Evolutionary conservation across 2,113 vertebrate genomes (phyloP), one percentile per base, ranked within the genome.

Genomic region (Pterocles gutturalis): DNA sequence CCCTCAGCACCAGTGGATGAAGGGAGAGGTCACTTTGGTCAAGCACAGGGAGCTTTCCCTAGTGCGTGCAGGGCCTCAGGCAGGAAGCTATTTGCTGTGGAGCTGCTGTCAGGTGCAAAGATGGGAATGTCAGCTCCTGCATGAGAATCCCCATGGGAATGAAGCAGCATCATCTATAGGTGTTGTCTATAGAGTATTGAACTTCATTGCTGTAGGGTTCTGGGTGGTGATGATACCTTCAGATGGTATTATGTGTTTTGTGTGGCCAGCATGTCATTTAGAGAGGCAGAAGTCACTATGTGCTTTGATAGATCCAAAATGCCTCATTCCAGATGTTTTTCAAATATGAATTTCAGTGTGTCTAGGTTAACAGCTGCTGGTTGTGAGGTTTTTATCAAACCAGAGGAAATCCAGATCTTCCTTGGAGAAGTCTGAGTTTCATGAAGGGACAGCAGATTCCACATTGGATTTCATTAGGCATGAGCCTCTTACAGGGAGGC

Each of bases 241-340:
- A 36, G 46, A 24, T 16, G 64, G 10, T 0, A 0, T 45, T 78
- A 36, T 0, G 0, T 67, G 29, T 55, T 90, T 55, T 72, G 19
- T 9, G 2, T 12, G 25, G 25, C 28, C 19, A 6, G 29, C 3
- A 7, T 18, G 43, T 72, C 29, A 31, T 45, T 48, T 45, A 25
- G 29, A 61, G 54, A 51, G 28, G 41, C 65, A 79, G 75, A 78
- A 79, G 19, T 62, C 55, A 15, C 0, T 0, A 9, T 34, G 22
- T 29, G 17, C 58, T 93, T 61, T 65, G 49, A 17, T 9, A 49
- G 45, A 24, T 28, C 18, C 26, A 31, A 33, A 87, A 48, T 69
- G 8, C 17, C 21, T 80, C 49, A 31, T 90, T 90, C 41, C 67
- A 80, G n/a, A 31, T 45, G 21, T 71, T 76, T 90, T 90, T 65